Conservation (phyloP, 2,797 vertebrate species). For the Momotus momota region DNA sequence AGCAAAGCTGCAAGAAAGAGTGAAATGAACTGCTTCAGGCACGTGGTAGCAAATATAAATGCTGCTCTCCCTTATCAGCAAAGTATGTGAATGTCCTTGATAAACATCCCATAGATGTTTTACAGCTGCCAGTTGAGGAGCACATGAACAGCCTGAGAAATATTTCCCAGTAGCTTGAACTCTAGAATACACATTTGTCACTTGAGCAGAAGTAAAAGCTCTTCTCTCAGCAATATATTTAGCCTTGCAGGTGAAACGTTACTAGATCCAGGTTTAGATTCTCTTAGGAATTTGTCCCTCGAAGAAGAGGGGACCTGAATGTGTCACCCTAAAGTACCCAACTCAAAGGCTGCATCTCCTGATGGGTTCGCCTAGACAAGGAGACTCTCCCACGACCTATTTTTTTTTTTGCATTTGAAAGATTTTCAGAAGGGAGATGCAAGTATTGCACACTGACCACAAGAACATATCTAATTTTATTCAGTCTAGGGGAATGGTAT, state of each 20-base stretch:
- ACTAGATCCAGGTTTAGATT: not conserved
- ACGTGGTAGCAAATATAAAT: not conserved
- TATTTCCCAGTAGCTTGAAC: slow-evolving; percentile 9
- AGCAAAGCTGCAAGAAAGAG: not conserved
- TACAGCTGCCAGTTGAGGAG: not conserved
- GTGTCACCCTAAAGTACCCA: not conserved
- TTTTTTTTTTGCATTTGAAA: not conserved
- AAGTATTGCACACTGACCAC: not conserved
- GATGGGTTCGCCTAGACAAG: not conserved
- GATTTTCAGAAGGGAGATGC: not conserved
- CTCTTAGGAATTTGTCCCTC: not conserved
- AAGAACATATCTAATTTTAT: not conserved
- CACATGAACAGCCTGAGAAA: not conserved
- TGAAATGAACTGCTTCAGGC: not conserved
- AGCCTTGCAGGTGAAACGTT: slow-evolving; percentile 17
- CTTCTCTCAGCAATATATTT: not conserved
- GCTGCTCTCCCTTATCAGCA: not conserved
- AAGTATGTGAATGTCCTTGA: not conserved
- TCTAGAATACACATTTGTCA: slow-evolving; percentile 1
- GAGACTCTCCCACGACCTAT: not conserved
- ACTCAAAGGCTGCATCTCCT: not conserved
- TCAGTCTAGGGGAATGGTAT: not conserved
- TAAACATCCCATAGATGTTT: not conserved
- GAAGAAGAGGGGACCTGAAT: not conserved
- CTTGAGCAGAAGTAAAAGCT: slow-evolving; percentile 16